Conservation (phyloP, 1,140 invertebrate genomes). For the Musca domestica region DNA sequence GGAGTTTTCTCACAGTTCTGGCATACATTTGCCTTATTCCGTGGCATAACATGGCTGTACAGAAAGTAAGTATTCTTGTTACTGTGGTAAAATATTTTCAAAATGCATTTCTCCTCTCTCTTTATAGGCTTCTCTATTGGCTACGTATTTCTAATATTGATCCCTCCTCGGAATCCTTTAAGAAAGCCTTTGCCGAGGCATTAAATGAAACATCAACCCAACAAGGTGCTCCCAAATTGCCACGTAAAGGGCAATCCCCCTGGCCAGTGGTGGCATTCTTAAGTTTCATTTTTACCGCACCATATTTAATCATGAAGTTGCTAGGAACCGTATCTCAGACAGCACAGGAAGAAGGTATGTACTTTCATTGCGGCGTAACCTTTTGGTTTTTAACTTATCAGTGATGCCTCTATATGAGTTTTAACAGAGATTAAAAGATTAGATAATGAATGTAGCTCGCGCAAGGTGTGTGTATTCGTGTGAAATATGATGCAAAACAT, state of each 20-base stretch:
- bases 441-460: neutral
- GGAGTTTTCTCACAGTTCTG: conserved; percentile 80
- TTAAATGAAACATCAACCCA: conserved; percentile 42
- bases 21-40: conserved; percentile 78
- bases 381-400: neutral
- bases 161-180: conserved; percentile 57
- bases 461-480: too few relatives aligned
- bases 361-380: neutral
- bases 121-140: conserved; percentile 42
- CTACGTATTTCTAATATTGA: conserved; percentile 47
- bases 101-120: neutral
- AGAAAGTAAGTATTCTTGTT: conserved; percentile 57
- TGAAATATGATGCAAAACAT: too few relatives aligned
- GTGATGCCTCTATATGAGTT: neutral
- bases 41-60: conserved; percentile 76
- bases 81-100: neutral
- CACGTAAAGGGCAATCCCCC: conserved; percentile 53
- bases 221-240: conserved; percentile 29
- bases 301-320: conserved; percentile 88
- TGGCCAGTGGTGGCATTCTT: conserved; percentile 81
- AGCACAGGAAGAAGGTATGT: conserved; percentile 57
- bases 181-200: conserved; percentile 60
- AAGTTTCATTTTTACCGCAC: conserved; percentile 81
- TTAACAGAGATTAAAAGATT: neutral
- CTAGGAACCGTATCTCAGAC: conserved; percentile 62